Evolutionary conservation across 2,797 vertebrate genomes (phyloP).

Genomic region (Otus scops): DNA sequence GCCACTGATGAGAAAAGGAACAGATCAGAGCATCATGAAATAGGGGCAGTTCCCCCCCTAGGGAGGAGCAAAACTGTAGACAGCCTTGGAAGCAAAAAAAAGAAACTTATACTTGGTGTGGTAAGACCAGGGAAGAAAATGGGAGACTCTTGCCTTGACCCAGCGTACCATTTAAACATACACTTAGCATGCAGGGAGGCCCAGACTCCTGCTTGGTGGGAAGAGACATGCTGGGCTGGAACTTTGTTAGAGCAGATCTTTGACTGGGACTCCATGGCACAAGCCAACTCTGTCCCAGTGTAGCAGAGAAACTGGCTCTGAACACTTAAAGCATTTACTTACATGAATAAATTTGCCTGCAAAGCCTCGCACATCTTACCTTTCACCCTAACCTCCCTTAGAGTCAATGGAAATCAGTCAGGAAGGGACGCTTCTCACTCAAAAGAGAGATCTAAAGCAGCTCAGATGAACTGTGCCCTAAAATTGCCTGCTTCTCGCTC

Average conservation of each 20-base stretch:
- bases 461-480: background rate
- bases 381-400: background rate
- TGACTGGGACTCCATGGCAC: background rate
- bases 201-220: no score
- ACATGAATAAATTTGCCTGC: background rate
- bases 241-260: background rate
- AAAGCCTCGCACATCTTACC: background rate
- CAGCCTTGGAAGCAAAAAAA: background rate
- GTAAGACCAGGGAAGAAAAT: background rate
- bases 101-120: background rate
- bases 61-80: background rate
- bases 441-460: background rate
- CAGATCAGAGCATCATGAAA: background rate
- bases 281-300: background rate
- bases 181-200: accelerated
- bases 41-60: background rate
- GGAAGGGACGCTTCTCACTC: accelerated
- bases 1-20: background rate
- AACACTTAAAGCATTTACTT: background rate
- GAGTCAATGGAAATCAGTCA: background rate
- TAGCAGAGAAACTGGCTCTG: background rate
- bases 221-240: accelerated
- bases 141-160: background rate
- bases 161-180: background rate
- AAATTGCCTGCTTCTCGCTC: background rate